Evolutionary conservation across 2,113 vertebrate genomes (phyloP).

Genomic region (Hypanus sabinus): DNA sequence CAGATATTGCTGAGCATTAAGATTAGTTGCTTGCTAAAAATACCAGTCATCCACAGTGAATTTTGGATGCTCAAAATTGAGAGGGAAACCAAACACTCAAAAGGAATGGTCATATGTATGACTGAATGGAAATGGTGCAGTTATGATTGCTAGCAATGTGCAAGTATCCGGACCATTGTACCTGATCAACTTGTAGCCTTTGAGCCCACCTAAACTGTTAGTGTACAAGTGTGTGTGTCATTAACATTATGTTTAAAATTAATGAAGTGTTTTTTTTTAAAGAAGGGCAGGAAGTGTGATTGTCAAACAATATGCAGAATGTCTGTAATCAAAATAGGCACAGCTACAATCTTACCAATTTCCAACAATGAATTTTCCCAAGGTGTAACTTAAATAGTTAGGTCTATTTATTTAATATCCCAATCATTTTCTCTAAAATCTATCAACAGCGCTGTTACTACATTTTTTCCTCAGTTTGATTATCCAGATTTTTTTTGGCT

Average conservation of each 20-base stretch:
- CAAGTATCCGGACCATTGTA: too few species aligned
- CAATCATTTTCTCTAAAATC: not conserved
- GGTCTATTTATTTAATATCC: not conserved
- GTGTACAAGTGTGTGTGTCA: not conserved
- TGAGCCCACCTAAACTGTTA: not conserved
- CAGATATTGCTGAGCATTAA: not conserved
- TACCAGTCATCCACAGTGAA: not conserved
- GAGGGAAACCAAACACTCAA: not conserved
- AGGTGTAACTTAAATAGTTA: not conserved
- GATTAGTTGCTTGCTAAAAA: not conserved
- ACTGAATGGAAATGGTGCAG: not conserved
- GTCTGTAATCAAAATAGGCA: constrained; percentile 1
- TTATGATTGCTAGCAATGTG: not conserved
- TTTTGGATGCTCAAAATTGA: not conserved
- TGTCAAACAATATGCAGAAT: not conserved
- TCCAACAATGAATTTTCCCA: not conserved
- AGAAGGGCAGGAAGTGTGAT: not conserved
- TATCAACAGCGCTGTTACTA: not conserved
- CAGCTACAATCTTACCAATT: not conserved
- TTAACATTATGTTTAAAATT: not conserved
- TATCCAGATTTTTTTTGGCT: not conserved
- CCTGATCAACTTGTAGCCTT: not conserved
- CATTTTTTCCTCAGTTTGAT: not conserved
- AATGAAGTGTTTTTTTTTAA: too few species aligned
- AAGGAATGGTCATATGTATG: not conserved